Evolutionary conservation across 2,113 vertebrate species (phyloP).

Genomic region (Leucopternis melanops): DNA sequence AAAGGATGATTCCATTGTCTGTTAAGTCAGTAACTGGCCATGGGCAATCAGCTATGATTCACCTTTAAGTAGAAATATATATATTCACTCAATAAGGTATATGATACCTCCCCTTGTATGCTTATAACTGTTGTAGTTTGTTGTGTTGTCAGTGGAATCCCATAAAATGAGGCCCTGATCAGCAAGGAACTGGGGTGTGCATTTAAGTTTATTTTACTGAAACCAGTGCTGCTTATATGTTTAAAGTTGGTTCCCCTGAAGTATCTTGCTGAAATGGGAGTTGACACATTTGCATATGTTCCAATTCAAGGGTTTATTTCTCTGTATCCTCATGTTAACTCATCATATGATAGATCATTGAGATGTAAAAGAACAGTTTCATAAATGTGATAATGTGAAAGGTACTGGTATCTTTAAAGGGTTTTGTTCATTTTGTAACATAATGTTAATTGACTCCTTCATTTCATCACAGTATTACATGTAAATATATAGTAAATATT

Average conservation of each 20-base stretch:
- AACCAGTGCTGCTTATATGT: neutral
- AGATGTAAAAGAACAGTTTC: constrained; percentile 6
- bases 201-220: neutral
- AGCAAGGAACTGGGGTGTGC: neutral
- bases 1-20: neutral
- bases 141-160: neutral
- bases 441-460: constrained; percentile 42
- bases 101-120: neutral
- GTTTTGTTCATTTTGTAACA: constrained; percentile 35
- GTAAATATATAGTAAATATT: constrained; percentile 72
- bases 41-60: neutral
- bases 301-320: neutral
- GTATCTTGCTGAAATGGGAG: neutral
- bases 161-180: neutral
- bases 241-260: neutral
- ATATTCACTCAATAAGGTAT: neutral
- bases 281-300: neutral
- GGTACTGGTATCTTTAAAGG: constrained; percentile 41
- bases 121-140: neutral
- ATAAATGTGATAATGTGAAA: constrained; percentile 29
- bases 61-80: neutral
- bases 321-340: neutral
- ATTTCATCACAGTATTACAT: constrained; percentile 72
- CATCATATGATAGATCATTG: neutral
- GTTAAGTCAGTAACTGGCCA: neutral